Conservation (phyloP, 1,140 invertebrate genomes). For the Drosophila takahashii region DNA sequence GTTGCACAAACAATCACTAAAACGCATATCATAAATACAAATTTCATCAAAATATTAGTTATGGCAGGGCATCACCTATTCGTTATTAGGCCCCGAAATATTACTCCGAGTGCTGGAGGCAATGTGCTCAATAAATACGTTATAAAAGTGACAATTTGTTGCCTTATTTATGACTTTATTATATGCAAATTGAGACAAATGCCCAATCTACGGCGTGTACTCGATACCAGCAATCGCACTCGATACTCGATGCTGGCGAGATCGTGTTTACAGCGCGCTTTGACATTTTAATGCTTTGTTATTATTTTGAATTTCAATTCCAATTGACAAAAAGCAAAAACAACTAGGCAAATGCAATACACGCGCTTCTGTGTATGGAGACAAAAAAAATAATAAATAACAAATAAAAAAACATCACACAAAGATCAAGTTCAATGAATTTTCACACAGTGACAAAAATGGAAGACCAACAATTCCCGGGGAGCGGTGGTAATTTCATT, state of each 20-base stretch:
- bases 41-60: background rate
- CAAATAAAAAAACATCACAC: conserved; percentile 18
- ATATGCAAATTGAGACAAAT: conserved; percentile 80
- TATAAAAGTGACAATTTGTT: conserved; percentile 74
- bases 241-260: conserved; percentile 21
- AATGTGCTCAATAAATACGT: conserved; percentile 71
- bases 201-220: conserved; percentile 42
- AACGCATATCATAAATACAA: too few species aligned
- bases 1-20: too few species aligned
- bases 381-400: conserved; percentile 1
- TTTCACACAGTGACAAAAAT: conserved; percentile 57
- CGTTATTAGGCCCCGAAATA: background rate
- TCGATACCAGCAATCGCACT: conserved; percentile 33
- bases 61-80: conserved; percentile 32
- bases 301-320: conserved; percentile 63
- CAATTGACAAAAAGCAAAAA: conserved; percentile 35
- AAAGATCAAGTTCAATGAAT: conserved; percentile 81
- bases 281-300: conserved; percentile 72
- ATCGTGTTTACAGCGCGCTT: conserved; percentile 59
- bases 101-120: conserved; percentile 17
- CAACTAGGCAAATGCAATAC: conserved; percentile 48
- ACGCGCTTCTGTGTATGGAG: conserved; percentile 41
- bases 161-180: conserved; percentile 78
- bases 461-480: background rate
- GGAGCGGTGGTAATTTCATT: conserved; percentile 45